Evolutionary conservation across 2,113 vertebrate genomes (phyloP), one percentile per base, ranked within the genome.

Genomic region (Nerophis ophidion): DNA sequence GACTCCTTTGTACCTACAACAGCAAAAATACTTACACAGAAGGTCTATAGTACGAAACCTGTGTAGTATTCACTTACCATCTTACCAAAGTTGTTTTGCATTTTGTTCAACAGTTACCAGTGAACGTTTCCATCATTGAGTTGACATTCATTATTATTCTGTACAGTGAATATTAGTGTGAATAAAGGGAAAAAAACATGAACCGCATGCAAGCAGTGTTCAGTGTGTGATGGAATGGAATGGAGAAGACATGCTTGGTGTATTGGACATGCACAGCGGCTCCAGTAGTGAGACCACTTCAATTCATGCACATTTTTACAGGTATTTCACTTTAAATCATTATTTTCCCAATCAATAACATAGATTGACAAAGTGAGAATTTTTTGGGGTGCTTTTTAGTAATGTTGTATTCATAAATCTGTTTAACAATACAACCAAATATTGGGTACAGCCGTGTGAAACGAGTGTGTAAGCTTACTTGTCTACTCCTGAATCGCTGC

Each of bases 121-220:
- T 8, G 34, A 17, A 47, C 46, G 9, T 8, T 5, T 35, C 15
- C 6, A 66, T 65, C 8, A 58, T 26, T 55, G 35, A 59, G 57
- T 50, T 71, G 5, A 62, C 46, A 46, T 12, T 47, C 33, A 57
- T 4, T 55, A 33, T 66, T 46, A 50, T 66, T 61, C 49, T 62
- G 6, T 7, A 4, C 14, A 45, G 51, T 49, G 13, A 60, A 48
- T 15, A 63, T 71, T 47, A 67, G 52, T 63, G 33, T 48, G 17
- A 61, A 78, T 10, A 16, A 38, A 75, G 58, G 38, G 66, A 46
- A 70, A 60, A 75, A 60, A 60, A 19, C 17, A 65, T 15, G 63
- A 16, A 12, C 60, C 54, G 5, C 88, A 89, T 91, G 88, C 89
- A 87, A 61, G 33, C 15, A 67, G 44, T 59, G 83, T 90, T 88